Evolutionary conservation across 1,140 invertebrate genomes (phyloP), one percentile per base, ranked within the genome.

Genomic region (Hydropsyche tenuis): DNA sequence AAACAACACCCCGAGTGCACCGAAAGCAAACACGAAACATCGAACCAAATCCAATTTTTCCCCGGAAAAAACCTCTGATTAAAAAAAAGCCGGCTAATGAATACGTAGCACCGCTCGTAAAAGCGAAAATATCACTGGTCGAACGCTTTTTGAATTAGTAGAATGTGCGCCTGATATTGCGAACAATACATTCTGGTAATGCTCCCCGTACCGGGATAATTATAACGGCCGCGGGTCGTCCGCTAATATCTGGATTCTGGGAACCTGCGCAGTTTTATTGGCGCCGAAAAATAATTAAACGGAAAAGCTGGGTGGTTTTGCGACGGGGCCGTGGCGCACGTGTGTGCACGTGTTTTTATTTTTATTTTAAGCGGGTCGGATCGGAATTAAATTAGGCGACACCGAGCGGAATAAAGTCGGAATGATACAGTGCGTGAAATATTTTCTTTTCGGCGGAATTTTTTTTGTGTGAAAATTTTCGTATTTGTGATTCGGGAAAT

Each of bases 221-320:
- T 63, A 73, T 65, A 65, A 66, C 20, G 56, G 62, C 23, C 42
- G 42, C 45, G 60, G 62, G 62, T 37, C 18, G 63, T 23, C 63
- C 60, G 60, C 46, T 64, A 73, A 73, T 73, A 60, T 64, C 25
- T 22, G 62, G 60, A 73, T 73, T 18, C 45, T n/a, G n/a, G n/a
- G 25, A 30, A 60, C 60, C 43, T 20, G 62, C 11, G 64, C 22
- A 11, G 46, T 43, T 73, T 73, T 66, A 73, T 73, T 73, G 51
- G 51, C 4, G 5, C 63, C 63, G 20, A 65, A 65, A 65, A 65
- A 65, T 65, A 65, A 65, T 45, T 45, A 43, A 43, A 43, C 63
- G 5, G 4, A 27, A 63, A 56, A 20, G 12, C 51, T 9, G 11
- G 3, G 45, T 6, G 45, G 14, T 48, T 48, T 48, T 37, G 3